A percentile compares a stretch with the other conserved stretches of the same genome.
These are phyloP conservation scores for Rhopalosiphum padi DNA, from an alignment of 1,140 invertebrate genomes.

Conservation along the genomic window DNA sequence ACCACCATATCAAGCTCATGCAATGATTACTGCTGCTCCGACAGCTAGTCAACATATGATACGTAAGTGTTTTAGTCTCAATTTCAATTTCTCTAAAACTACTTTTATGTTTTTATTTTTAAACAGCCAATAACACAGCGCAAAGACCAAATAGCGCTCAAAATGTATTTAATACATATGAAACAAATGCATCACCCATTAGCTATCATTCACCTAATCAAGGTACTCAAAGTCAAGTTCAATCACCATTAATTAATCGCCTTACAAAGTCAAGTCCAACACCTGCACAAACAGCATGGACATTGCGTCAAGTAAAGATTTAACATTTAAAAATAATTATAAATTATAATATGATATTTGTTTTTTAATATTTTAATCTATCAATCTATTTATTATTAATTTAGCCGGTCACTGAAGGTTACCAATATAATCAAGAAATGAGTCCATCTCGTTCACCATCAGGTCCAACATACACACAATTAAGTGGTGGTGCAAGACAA, in stretches of 20 bases:
- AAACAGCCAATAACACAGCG: slow-evolving; percentile 13
- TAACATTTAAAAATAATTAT: not conserved
- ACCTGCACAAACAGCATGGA: slow-evolving; percentile 72
- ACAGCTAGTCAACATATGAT: slow-evolving; percentile 53
- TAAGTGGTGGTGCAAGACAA: slow-evolving; percentile 71
- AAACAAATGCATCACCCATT: slow-evolving; percentile 73
- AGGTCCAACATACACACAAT: slow-evolving; percentile 85
- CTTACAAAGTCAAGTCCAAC: slow-evolving; percentile 75
- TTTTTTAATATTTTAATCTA: not conserved
- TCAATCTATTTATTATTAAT: not conserved
- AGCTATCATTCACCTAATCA: slow-evolving; percentile 63
- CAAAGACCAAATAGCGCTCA: slow-evolving; percentile 73
- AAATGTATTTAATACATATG: slow-evolving; percentile 74
- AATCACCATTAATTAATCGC: slow-evolving; percentile 68
- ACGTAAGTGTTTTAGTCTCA: slow-evolving; percentile 22
- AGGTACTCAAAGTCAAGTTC: slow-evolving; percentile 61
- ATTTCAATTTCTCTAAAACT: not conserved
- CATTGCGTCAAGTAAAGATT: slow-evolving; percentile 60
- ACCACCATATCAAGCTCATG: slow-evolving; percentile 65
- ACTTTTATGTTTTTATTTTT: not conserved
- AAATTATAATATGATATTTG: not conserved
- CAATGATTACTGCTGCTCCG: slow-evolving; percentile 43
- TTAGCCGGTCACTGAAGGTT: slow-evolving; percentile 67
- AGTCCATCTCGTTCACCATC: slow-evolving; percentile 81
- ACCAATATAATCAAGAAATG: slow-evolving; percentile 77